phyloP scores from a whole-genome alignment of 2,113 vertebrate species.

The Eonycteris spelaea region DNA sequence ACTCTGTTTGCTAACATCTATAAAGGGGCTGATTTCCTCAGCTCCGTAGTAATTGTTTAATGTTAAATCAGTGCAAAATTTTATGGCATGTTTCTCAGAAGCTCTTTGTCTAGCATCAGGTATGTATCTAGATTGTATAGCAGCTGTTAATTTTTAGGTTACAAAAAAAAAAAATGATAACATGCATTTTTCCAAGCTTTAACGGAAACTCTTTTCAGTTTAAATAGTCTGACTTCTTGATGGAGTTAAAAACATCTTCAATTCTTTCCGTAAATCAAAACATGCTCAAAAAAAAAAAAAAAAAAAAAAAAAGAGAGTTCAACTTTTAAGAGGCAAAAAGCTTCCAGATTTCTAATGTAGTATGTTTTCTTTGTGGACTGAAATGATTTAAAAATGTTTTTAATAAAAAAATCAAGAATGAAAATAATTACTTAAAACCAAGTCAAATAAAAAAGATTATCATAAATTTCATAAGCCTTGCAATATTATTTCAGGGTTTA shows the following conservation, averaged over 20 bases:
- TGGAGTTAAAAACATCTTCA: background rate
- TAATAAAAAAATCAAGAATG: background rate
- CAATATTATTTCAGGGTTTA: background rate
- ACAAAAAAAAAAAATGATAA: constrained; percentile 41
- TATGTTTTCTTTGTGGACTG: background rate
- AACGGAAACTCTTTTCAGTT: constrained; percentile 36
- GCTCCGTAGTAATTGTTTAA: constrained; percentile 50
- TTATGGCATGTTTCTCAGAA: constrained; percentile 66
- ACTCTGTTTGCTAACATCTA: background rate
- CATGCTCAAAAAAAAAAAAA: constrained; percentile 26
- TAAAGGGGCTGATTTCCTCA: constrained; percentile 52
- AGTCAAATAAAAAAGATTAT: background rate
- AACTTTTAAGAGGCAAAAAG: background rate
- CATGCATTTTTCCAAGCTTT: constrained; percentile 49
- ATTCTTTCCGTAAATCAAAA: constrained; percentile 51
- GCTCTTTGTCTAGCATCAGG: constrained; percentile 64
- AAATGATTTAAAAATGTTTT: background rate
- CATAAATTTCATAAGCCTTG: background rate
- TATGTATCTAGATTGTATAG: constrained; percentile 37
- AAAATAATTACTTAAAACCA: background rate
- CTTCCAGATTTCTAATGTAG: background rate
- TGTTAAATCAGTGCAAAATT: constrained; percentile 56
- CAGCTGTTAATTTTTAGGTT: constrained; percentile 70
- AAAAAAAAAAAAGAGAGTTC: background rate
- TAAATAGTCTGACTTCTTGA: constrained; percentile 33